Base-by-base conservation (phyloP, 2,113 vertebrate species). In the Panthera tigris region DNA sequence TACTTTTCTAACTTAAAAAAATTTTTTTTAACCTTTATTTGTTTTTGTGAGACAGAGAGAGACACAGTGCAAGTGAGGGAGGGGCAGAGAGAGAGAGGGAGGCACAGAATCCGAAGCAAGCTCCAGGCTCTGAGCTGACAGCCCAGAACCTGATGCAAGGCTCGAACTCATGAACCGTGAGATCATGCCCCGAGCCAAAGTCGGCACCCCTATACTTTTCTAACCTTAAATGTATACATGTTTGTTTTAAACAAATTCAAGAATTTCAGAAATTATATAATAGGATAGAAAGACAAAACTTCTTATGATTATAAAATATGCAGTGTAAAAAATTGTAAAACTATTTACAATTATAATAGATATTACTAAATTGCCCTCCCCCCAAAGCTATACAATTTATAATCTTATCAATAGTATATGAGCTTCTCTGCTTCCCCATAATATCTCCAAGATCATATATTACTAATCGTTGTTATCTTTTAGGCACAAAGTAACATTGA, bases 231-330 rank as follows among this genome's bases (percentile, higher is more conserved):
- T 73, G 21, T 48, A 88, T 7, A 25, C 15, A n/a, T 55, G 14
- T 4, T 41, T 41, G 57, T 31, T 78, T n/a, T 19, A 87, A 84
- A 79, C 19, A 86, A 81, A 86, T 87, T 45, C 21, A 91, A 79
- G n/a, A 95, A 83, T 89, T 94, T 94, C 29, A 92, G 23, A 90
- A 69, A 89, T 79, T 73, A 78, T 6, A 5, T 27, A 82, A 93
- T 1, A 27, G 6, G 25, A 5, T 31, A 82, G 68, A 94, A 95
- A 71, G 33, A 14, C 57, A 55, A 81, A 96, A 50, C 16, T 80
- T 65, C 45, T 69, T 71, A 69, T 11, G 8, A 66, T 73, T 39
- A 48, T 39, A 45, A 81, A 66, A 66, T 66, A 48, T 36, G 48
- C 10, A 41, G 3, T 31, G 3, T 23, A 48, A 41, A 96, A 91